Conservation (phyloP, 2,888 invertebrate species). For the Strigamia maritima region DNA sequence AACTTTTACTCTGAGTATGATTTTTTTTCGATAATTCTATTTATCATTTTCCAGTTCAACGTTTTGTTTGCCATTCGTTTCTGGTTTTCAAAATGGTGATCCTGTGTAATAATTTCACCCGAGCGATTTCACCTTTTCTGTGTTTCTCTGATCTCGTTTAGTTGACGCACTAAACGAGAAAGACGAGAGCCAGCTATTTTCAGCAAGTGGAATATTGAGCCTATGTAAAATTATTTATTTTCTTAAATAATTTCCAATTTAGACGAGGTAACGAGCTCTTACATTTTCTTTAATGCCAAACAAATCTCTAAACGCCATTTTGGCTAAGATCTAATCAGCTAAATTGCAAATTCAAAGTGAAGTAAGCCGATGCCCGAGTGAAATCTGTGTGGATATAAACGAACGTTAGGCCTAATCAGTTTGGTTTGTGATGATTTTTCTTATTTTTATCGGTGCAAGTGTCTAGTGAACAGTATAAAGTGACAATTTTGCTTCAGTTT, state of each 20-base stretch:
- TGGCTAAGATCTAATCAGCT: slow-evolving; percentile 24
- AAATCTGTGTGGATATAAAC: slow-evolving; percentile 37
- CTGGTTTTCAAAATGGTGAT: background rate
- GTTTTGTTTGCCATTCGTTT: background rate
- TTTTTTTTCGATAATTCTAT: background rate
- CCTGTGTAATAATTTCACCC: background rate
- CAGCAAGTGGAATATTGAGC: slow-evolving; percentile 39
- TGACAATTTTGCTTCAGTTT: slow-evolving; percentile 32
- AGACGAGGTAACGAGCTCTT: slow-evolving; percentile 31
- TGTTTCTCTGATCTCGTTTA: slow-evolving; percentile 21
- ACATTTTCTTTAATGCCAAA: slow-evolving; percentile 19
- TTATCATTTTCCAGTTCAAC: no score
- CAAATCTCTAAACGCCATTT: slow-evolving; percentile 1
- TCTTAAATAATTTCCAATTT: slow-evolving; percentile 15
- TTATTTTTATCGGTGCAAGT: slow-evolving; percentile 37
- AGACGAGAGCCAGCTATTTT: slow-evolving; percentile 38
- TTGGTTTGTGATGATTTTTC: slow-evolving; percentile 36
- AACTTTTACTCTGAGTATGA: background rate
- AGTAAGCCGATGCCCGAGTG: slow-evolving; percentile 28
- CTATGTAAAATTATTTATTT: slow-evolving; percentile 37
- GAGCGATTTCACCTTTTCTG: background rate
- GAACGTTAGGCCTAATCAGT: slow-evolving; percentile 41
- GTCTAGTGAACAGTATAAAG: slow-evolving; percentile 18
- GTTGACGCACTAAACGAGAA: slow-evolving; percentile 38
- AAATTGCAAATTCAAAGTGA: slow-evolving; percentile 19